Conservation (phyloP, 1,140 invertebrate species). For the Melanaphis sacchari region DNA sequence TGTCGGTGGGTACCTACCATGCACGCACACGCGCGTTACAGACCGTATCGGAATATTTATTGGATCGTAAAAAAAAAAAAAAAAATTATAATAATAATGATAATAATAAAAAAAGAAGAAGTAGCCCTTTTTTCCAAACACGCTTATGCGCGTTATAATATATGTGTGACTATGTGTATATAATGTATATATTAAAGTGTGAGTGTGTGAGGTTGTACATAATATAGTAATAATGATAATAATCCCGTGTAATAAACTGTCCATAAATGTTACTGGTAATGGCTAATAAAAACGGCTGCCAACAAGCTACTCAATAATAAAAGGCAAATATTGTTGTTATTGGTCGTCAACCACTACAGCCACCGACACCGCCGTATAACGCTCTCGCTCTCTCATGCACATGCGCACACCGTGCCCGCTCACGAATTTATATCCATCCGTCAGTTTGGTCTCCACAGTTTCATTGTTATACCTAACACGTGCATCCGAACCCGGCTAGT, state of each 20-base stretch:
- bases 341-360: background rate
- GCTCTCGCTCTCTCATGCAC: background rate
- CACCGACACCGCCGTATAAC: background rate
- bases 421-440: background rate
- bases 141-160: background rate
- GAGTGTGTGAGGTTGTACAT: background rate
- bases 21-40: background rate
- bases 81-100: slow-evolving; percentile 18
- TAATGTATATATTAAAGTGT: background rate
- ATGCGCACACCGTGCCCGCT: background rate
- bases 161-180: background rate
- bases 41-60: slow-evolving; percentile 40
- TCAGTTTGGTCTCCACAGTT: background rate
- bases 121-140: slow-evolving; percentile 38
- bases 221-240: slow-evolving; percentile 32
- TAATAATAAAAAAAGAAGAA: slow-evolving; percentile 26
- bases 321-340: slow-evolving; percentile 34
- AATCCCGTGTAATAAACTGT: slow-evolving; percentile 32
- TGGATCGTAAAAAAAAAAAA: slow-evolving; percentile 37
- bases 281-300: slow-evolving; percentile 47
- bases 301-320: slow-evolving; percentile 34
- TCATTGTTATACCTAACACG: background rate
- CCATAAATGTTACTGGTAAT: slow-evolving; percentile 41
- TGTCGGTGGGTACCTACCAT: background rate
- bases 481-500: background rate